Percentiles rank a stretch among this genome's conserved stretches.
Conservation (phyloP, 2,797 vertebrate genomes). For the Phylloscopus collybita region DNA sequence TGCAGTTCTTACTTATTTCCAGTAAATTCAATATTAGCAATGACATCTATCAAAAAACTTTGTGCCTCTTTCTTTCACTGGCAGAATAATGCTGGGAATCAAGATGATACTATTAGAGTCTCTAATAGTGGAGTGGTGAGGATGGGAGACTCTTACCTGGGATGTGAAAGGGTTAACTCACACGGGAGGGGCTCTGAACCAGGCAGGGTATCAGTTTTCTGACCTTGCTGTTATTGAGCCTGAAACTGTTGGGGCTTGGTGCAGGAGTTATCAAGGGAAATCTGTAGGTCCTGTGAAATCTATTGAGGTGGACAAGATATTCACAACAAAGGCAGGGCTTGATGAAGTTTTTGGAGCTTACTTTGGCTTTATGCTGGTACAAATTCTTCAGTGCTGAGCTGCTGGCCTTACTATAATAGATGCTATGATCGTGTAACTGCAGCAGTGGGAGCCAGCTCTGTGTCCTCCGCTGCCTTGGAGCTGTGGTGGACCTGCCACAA, state of each 20-base stretch:
- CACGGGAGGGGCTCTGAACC: background rate
- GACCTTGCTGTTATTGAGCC: background rate
- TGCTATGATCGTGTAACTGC: background rate
- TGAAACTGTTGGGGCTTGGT: background rate
- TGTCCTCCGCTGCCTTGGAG: background rate
- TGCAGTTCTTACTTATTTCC: background rate
- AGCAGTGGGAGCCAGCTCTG: rapidly evolving
- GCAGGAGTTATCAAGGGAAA: background rate
- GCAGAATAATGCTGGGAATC: background rate
- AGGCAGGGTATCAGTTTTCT: background rate
- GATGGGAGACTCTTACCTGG: background rate
- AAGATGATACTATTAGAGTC: background rate
- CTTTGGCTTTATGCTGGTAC: background rate
- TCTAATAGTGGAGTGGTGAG: background rate
- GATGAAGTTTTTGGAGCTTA: background rate
- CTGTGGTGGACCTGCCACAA: background rate
- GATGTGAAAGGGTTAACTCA: background rate
- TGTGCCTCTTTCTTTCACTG: background rate
- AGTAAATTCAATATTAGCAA: background rate
- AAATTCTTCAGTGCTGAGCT: background rate
- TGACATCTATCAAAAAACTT: background rate
- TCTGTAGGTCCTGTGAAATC: background rate
- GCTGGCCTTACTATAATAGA: background rate
- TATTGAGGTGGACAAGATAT: background rate
- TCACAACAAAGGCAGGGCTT: background rate